Evolutionary conservation across 2,797 vertebrate genomes (phyloP).

Genomic region (Sebastiscus albofasciatus): DNA sequence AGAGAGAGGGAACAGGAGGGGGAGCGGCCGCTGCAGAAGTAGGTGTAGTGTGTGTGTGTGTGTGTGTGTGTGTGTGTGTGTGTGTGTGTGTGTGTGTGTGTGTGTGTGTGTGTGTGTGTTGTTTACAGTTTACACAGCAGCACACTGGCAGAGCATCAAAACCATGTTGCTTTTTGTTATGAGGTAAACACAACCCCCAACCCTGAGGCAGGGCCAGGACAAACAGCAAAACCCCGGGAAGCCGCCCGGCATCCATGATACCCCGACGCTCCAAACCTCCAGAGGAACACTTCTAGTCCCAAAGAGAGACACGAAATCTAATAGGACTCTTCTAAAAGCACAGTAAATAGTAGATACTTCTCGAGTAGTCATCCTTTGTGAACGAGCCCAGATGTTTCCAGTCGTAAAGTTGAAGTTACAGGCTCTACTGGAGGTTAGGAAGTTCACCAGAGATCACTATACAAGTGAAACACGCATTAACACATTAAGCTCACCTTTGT

Average conservation of each 20-base stretch:
- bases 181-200: slow-evolving; percentile 77
- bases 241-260: slow-evolving; percentile 48
- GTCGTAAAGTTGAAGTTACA: neutral
- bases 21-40: slow-evolving; percentile 7
- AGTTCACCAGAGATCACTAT: neutral
- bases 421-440: neutral
- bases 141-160: slow-evolving; percentile 68
- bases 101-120: slow-evolving; percentile 34
- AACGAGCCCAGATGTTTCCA: neutral
- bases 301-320: neutral
- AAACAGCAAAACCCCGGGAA: slow-evolving; percentile 49
- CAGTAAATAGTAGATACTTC: neutral
- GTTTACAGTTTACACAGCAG: slow-evolving; percentile 78
- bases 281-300: too few species aligned
- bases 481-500: neutral
- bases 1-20: slow-evolving; percentile 9
- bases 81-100: slow-evolving; percentile 14
- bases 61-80: slow-evolving; percentile 25
- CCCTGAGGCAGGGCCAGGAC: slow-evolving; percentile 62
- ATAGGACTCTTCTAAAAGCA: too few species aligned
- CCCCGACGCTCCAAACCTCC: slow-evolving; percentile 8
- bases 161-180: slow-evolving; percentile 74
- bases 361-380: rapidly evolving
- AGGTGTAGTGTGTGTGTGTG: neutral
- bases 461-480: neutral